Base-by-base conservation (phyloP, 2,113 vertebrate species). In the Marmota flaviventris region DNA sequence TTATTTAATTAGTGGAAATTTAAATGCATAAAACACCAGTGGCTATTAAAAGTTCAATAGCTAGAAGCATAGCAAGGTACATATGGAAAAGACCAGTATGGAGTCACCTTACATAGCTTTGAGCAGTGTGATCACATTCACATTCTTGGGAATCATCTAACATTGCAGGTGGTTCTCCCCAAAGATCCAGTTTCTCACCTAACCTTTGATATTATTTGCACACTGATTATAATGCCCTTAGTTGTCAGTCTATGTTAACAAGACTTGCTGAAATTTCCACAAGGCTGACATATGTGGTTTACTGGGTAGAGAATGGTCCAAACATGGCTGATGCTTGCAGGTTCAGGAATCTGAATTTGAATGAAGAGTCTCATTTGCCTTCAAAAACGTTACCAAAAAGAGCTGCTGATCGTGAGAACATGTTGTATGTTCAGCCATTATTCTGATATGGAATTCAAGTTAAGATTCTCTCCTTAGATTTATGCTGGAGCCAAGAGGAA, bases 111-210 rank as follows among this genome's bases (percentile, higher is more conserved):
- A 94, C 88, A 93, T 56, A 75, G 93, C 94, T 86, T 77, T 86
- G 96, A 96, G 86, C 78, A 51, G 73, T 65, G 69, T 98, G 96
- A 96, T 73, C 53, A 51, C 53, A 58, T 79, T 95, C 90, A 94
- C 90, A 94, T 98, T 97, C 93, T 90, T 95, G 88, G 96, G 96
- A 96, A 93, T 97, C 96, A 85, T 85, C 72, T 97, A 93, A 96
- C 93, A 88, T 93, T 0, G 65, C 93, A 93, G 90, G 81, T 97
- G 94, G 95, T 20, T 97, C 97, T 98, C 96, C 85, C 96, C 88
- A 97, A 95, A 96, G 98, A 98, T 98, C 98, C 96, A 92, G 97
- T 98, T 99, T 98, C 98, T 98, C 93, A 98, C 96, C 97, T 98
- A 94, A 91, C 98, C 97, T 97, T 97, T 97, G 98, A 89, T 98